A percentile compares a stretch with the other conserved stretches of the same genome.
These are phyloP conservation scores for Silurus lanzhouensis DNA, from an alignment of 2,797 vertebrate genomes.

Conservation along the genomic window DNA sequence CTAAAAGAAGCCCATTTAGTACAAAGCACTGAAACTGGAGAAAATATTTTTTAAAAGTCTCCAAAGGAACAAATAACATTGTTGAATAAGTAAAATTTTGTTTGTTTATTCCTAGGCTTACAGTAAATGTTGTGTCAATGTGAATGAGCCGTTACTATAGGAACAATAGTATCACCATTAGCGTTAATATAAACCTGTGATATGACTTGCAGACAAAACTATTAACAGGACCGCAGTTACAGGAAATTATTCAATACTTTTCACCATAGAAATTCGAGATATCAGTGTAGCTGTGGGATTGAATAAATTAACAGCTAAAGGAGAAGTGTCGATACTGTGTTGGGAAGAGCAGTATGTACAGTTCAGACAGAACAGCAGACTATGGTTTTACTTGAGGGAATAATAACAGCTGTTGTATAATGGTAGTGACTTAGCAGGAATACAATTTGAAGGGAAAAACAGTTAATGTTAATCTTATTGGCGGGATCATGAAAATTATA, in stretches of 20 bases:
- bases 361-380: not conserved
- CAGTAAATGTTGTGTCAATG: not conserved
- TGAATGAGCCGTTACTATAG: not conserved
- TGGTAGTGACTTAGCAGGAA: not conserved
- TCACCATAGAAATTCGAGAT: not conserved
- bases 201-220: not conserved
- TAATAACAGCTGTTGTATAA: not conserved
- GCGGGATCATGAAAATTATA: not conserved
- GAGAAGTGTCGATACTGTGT: not conserved
- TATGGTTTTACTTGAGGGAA: not conserved
- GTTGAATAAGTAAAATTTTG: not conserved
- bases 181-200: not conserved
- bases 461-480: not conserved
- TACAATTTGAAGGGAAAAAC: not conserved
- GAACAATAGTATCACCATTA: not conserved
- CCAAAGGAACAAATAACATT: not conserved
- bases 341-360: not conserved
- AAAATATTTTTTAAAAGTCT: not conserved
- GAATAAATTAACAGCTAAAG: no score
- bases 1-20: not conserved
- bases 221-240: not conserved
- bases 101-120: not conserved
- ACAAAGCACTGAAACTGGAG: not conserved
- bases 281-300: not conserved
- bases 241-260: not conserved